Base-by-base conservation (phyloP, 2,113 vertebrate genomes). In the Trachemys scripta region DNA sequence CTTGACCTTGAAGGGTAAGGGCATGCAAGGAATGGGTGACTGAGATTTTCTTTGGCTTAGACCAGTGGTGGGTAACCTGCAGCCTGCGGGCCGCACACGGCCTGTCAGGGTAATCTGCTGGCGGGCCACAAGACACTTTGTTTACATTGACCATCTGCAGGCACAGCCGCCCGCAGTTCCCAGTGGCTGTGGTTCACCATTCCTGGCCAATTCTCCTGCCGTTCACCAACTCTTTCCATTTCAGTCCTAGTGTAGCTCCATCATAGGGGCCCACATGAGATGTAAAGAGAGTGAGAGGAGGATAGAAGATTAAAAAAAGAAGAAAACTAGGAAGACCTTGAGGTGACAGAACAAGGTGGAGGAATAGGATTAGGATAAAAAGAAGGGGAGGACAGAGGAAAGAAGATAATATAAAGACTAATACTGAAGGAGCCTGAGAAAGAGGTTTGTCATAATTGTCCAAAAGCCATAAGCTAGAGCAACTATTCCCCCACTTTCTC, bases 271-370 rank as follows among this genome's bases (percentile, higher is more conserved):
- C 78, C 92, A 95, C 5, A 82, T 38, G 27, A 29, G 42, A 13
- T 12, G 75, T 6, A 54, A 91, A 91, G 53, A 95, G 85, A 94
- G 90, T 82, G 85, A 90, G 59, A 92, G 82, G 80, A 92, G 95
- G 62, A 88, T 13, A 27, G 80, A 0, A 62, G 56, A 51, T 35
- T 84, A 53, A 1, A n/a, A 75, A 45, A 0, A 0, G 78, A 31
- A 25, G 14, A 72, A 42, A 42, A 88, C 22, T 42, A 24, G 69
- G 4, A 20, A 75, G n/a, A 75, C 9, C 4, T 42, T 75, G 69
- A 75, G 69, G 20, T 42, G 38, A 38, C n/a, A 38, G 72, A 85
- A 50, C 79, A 90, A 56, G 12, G 4, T n/a, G 53, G 42, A 35
- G 14, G 45, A 91, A 79, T 22, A 8, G 53, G 89, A 50, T 53